Conservation (phyloP, 2,113 vertebrate species). For the Callithrix jacchus region DNA sequence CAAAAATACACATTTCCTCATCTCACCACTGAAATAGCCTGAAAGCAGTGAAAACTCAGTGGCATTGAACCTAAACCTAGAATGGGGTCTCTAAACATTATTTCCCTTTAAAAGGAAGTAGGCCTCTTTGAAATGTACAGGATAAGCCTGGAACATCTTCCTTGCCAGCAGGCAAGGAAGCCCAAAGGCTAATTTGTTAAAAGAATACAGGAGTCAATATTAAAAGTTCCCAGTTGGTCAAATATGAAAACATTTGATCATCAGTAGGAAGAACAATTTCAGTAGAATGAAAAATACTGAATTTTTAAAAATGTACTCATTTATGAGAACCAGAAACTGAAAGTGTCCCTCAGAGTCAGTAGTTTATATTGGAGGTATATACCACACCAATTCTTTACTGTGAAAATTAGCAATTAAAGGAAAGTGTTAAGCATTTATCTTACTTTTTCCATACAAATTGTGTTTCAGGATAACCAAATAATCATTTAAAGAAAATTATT, state of each 20-base stretch:
- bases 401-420: neutral
- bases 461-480: neutral
- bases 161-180: neutral
- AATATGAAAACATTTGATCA: neutral
- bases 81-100: neutral
- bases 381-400: neutral
- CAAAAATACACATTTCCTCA: neutral
- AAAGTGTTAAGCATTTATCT: neutral
- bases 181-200: neutral
- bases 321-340: neutral
- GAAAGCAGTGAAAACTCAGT: neutral
- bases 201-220: neutral
- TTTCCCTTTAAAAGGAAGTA: slow-evolving; percentile 10
- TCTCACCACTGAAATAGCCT: neutral
- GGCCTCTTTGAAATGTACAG: neutral
- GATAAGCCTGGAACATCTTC: neutral
- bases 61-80: neutral
- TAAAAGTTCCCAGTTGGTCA: neutral
- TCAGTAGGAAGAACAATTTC: neutral
- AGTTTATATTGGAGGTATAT: neutral
- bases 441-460: neutral
- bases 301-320: slow-evolving; percentile 14
- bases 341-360: neutral
- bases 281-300: neutral
- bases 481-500: neutral